Conservation (phyloP, 2,888 invertebrate genomes). For the Patella ulyssiponensis region DNA sequence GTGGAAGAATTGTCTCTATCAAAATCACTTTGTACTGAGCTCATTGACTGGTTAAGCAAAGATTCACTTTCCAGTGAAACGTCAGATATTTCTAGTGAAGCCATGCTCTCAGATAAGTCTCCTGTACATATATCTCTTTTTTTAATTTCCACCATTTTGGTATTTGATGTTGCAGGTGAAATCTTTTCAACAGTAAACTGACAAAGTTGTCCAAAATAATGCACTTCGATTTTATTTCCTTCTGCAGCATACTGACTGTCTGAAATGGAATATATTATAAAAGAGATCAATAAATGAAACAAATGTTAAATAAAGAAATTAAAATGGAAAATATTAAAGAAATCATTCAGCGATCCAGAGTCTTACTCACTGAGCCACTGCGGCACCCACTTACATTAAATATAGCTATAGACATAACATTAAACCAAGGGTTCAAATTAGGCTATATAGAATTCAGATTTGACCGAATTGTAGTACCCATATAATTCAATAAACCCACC, state of each 20-base stretch:
- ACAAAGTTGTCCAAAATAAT: constrained; percentile 58
- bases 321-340: too few relatives aligned
- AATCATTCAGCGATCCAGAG: too few relatives aligned
- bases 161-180: not conserved
- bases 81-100: constrained; percentile 35
- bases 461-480: not conserved
- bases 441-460: too few relatives aligned
- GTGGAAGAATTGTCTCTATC: constrained; percentile 5
- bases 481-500: not conserved
- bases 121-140: not conserved
- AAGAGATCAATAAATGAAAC: not conserved
- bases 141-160: not conserved
- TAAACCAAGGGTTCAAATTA: too few relatives aligned
- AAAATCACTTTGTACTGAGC: constrained; percentile 9
- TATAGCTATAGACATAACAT: too few relatives aligned
- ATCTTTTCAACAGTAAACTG: constrained; percentile 41
- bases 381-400: too few relatives aligned
- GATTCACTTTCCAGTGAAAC: constrained; percentile 20
- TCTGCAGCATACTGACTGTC: constrained; percentile 44
- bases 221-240: constrained; percentile 38
- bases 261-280: constrained; percentile 38
- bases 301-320: not conserved
- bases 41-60: constrained; percentile 1
- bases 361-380: too few relatives aligned
- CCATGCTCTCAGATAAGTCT: constrained; percentile 30